phyloP scores from a whole-genome alignment of 2,797 vertebrate species.

The Crenuchus spilurus region DNA sequence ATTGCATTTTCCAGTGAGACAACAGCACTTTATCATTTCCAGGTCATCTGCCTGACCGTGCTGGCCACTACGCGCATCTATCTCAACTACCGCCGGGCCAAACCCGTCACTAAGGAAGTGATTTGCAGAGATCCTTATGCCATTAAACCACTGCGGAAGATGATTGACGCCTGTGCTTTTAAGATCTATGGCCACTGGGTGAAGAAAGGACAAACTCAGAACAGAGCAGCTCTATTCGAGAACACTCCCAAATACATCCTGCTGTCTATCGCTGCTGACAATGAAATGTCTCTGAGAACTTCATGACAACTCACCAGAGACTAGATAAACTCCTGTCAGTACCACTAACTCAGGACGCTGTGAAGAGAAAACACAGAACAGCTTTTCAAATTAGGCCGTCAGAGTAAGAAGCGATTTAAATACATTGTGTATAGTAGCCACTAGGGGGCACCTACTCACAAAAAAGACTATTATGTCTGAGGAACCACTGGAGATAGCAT shows the following conservation, averaged over 20 bases:
- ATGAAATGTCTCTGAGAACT: conserved; percentile 49
- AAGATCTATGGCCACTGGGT: conserved; percentile 97
- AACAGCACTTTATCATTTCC: conserved; percentile 16
- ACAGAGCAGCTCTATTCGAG: conserved; percentile 95
- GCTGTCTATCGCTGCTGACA: conserved; percentile 77
- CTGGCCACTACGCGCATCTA: conserved; percentile 93
- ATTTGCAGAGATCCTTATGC: conserved; percentile 90
- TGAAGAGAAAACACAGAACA: not conserved
- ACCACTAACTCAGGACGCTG: not conserved
- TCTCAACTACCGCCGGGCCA: conserved; percentile 88
- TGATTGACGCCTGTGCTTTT: conserved; percentile 94
- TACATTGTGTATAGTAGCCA: not conserved
- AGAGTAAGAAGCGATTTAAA: not conserved
- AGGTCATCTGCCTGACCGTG: conserved; percentile 92
- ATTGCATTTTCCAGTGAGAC: not conserved
- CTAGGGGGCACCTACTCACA: not conserved
- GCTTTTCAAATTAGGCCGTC: too few species aligned
- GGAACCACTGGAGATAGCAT: not conserved
- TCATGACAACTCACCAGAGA: conserved; percentile 10
- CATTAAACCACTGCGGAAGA: conserved; percentile 88
- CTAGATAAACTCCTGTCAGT: not conserved
- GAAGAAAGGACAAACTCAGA: conserved; percentile 96
- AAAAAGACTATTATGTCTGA: not conserved
- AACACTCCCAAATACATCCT: conserved; percentile 93
- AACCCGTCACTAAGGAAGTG: conserved; percentile 89